These are phyloP conservation scores for Lacerta viridis DNA, from an alignment of 2,797 vertebrate species.

Conservation along the genomic window DNA sequence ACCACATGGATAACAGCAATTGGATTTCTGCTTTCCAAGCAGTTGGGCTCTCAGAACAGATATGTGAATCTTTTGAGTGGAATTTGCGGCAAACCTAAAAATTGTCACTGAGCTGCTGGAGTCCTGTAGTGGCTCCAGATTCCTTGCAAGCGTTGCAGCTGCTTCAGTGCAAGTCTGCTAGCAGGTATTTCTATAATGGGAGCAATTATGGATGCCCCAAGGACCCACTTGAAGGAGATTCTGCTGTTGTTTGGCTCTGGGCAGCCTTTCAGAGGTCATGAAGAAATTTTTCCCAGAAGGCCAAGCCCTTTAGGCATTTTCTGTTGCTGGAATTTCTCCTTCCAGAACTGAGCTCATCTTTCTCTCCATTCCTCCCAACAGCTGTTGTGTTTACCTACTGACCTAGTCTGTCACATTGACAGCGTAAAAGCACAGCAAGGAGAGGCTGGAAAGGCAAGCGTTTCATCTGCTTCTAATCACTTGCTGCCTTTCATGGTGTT, in stretches of 20 bases:
- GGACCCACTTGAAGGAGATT: conserved; percentile 31
- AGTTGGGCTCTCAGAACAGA: not conserved
- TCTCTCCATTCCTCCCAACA: not conserved
- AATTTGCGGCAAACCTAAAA: conserved; percentile 19
- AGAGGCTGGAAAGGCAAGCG: not conserved
- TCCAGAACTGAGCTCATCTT: conserved; percentile 9
- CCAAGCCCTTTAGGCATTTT: not conserved
- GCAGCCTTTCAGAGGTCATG: conserved; percentile 36
- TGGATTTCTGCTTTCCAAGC: not conserved
- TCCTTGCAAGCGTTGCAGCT: not conserved
- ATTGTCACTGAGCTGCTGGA: not conserved
- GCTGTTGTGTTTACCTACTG: conserved; percentile 30
- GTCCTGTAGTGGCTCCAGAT: conserved; percentile 5
- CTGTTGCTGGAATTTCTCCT: not conserved
- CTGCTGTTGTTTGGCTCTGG: conserved; percentile 18
- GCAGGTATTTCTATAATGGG: conserved; percentile 15
- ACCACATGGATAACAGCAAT: not conserved
- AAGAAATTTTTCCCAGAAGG: not conserved
- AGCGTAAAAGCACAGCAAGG: not conserved
- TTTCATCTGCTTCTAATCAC: conserved; percentile 17
- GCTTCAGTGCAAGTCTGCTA: conserved; percentile 8
- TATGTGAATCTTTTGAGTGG: conserved; percentile 6
- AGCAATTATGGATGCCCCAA: conserved; percentile 16
- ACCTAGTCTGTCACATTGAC: not conserved
- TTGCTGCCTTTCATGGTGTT: not conserved